Conservation (phyloP, 2,113 vertebrate genomes). For the Campylomormyrus tamandua region DNA sequence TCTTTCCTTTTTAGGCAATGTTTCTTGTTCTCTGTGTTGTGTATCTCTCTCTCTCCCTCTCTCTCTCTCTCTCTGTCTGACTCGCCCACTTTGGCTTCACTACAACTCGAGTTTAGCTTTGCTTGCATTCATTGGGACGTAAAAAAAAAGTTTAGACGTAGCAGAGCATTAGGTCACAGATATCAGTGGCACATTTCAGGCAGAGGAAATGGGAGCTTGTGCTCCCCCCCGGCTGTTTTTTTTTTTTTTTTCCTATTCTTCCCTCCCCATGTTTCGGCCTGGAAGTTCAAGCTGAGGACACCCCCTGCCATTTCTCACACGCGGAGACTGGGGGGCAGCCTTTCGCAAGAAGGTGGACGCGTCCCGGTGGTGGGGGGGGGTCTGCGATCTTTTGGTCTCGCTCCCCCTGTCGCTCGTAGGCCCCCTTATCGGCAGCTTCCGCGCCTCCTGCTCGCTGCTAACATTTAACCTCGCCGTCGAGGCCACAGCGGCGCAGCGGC, state of each 20-base stretch:
- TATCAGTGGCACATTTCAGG: not conserved
- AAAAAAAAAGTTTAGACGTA: not conserved
- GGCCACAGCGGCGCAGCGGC: not conserved
- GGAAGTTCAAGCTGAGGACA: not conserved
- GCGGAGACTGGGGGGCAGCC: not conserved
- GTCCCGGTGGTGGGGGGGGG: not conserved
- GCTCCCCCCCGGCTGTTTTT: not conserved
- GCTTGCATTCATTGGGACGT: not conserved
- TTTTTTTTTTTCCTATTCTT: not conserved
- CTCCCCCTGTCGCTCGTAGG: slow-evolving; percentile 24
- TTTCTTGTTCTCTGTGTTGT: slow-evolving; percentile 38
- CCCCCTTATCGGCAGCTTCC: not conserved
- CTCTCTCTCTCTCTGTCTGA: not conserved
- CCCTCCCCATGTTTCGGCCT: slow-evolving; percentile 3
- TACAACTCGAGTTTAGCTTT: not conserved
- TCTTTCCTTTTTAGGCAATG: slow-evolving; percentile 62
- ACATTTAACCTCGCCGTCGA: not conserved
- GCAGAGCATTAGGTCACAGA: not conserved
- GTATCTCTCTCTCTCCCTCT: slow-evolving; percentile 10
- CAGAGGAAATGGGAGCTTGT: not conserved
- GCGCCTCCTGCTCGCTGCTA: slow-evolving; percentile 16
- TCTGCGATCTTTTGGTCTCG: not conserved
- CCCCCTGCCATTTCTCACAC: not conserved
- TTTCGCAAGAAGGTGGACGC: not conserved
- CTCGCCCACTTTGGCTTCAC: not conserved